phyloP scores from a whole-genome alignment of 2,797 vertebrate species.

The Silurus lanzhouensis region DNA sequence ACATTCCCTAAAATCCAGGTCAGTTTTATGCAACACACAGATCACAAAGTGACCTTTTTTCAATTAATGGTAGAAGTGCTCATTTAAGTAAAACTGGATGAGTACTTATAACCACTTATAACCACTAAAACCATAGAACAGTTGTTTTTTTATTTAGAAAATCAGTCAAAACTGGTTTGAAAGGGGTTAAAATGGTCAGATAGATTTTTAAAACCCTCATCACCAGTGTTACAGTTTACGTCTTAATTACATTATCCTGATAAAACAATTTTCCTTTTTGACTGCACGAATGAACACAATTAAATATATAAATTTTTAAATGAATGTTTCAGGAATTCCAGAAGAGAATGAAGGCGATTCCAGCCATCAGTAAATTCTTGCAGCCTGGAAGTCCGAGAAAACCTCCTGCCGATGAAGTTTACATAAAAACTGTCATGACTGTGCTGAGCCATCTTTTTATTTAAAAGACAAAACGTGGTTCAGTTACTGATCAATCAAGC shows the following conservation, averaged over 20 bases:
- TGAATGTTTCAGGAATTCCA: slow-evolving; percentile 78
- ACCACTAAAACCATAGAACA: background rate
- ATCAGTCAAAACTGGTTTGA: no score
- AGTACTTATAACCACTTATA: background rate
- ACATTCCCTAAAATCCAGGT: slow-evolving; percentile 81
- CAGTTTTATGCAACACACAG: slow-evolving; percentile 13
- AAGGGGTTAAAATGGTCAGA: background rate
- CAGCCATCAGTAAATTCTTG: slow-evolving; percentile 80
- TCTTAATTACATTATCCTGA: background rate
- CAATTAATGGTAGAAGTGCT: no score
- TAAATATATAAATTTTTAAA: background rate
- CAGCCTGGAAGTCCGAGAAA: slow-evolving; percentile 85
- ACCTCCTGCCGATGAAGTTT: slow-evolving; percentile 63
- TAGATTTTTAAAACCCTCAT: background rate
- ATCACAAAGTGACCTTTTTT: no score
- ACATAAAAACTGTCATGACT: slow-evolving; percentile 55
- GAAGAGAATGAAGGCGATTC: slow-evolving; percentile 73
- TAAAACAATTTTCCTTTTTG: background rate
- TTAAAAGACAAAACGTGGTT: background rate
- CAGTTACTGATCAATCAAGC: background rate
- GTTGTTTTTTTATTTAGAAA: background rate
- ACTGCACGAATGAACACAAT: background rate
- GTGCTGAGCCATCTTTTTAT: slow-evolving; percentile 63
- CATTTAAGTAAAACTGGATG: no score
- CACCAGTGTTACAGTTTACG: background rate